Evolutionary conservation across 2,113 vertebrate genomes (phyloP).

Genomic region (Pterocles burchelli): DNA sequence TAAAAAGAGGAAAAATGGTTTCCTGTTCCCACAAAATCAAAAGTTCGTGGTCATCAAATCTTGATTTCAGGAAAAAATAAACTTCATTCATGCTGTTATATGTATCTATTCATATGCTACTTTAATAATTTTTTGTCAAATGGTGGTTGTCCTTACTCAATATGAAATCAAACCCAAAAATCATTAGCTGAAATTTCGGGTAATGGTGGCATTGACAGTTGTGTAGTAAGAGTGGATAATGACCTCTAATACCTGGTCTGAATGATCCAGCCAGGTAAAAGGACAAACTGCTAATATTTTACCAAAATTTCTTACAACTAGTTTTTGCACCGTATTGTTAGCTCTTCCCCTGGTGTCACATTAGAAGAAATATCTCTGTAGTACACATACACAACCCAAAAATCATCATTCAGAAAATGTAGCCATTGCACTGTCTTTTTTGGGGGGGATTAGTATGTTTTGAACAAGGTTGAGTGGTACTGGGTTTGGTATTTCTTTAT

Average conservation of each 20-base stretch:
- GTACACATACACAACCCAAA: background rate
- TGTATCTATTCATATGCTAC: background rate
- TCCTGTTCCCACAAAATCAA: background rate
- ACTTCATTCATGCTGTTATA: background rate
- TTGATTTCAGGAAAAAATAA: background rate
- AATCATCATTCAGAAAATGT: background rate
- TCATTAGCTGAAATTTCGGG: background rate
- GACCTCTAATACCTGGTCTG: background rate
- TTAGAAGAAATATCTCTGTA: background rate
- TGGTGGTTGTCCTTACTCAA: background rate
- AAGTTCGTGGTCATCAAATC: background rate
- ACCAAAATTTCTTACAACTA: background rate
- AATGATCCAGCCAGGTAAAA: background rate
- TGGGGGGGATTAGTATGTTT: background rate
- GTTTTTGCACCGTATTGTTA: background rate
- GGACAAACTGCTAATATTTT: background rate
- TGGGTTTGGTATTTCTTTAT: background rate
- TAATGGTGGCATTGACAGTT: background rate
- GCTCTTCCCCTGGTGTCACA: background rate
- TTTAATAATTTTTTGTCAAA: background rate
- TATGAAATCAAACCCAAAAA: background rate
- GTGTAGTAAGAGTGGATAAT: background rate
- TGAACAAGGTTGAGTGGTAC: background rate
- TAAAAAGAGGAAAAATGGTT: background rate
- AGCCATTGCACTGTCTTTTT: background rate